Evolutionary conservation across 2,888 invertebrate genomes (phyloP), one percentile per base, ranked within the genome.

Genomic region (Rhamnusium bicolor): DNA sequence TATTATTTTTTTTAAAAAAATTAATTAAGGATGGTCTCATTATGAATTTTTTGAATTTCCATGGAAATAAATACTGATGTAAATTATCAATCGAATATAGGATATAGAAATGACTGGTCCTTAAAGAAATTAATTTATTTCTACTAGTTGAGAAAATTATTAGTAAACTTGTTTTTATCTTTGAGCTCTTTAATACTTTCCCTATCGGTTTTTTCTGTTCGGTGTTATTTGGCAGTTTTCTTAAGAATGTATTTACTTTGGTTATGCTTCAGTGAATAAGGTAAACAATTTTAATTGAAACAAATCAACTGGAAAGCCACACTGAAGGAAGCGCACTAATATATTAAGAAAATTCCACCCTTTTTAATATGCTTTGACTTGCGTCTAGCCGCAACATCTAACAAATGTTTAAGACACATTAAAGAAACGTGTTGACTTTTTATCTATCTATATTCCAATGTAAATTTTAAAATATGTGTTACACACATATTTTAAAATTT

Each of bases 221-320:
- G 32, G 29, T 16, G 14, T 40, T 40, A 60, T 60, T 60, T 40
- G 14, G 21, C 40, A 46, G 19, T 61, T 61, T 61, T 16, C 46
- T 61, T 47, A 61, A 61, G 40, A 61, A 61, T 46, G 61, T 61
- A 40, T 61, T 61, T 61, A 61, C 16, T 40, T 61, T 40, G 46
- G 61, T 61, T 21, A 61, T 21, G 61, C 61, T 61, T 47, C 40
- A 14, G 19, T 61, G 61, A 40, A 46, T 61, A 61, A 61, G 40
- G 46, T 61, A 61, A 32, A 61, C 61, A 61, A 40, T 61, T 61
- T 61, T 61, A 61, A 61, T 61, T 61, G 61, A 46, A 61, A 40
- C 40, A 61, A 61, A 61, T 40, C 46, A 61, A 61, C 40, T 46
- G 61, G 21, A 29, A 61, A 40, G 61, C 46, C 19, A 4, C 32